phyloP scores from a whole-genome alignment of 2,888 invertebrate species.

The Hyposoter dolosus region DNA sequence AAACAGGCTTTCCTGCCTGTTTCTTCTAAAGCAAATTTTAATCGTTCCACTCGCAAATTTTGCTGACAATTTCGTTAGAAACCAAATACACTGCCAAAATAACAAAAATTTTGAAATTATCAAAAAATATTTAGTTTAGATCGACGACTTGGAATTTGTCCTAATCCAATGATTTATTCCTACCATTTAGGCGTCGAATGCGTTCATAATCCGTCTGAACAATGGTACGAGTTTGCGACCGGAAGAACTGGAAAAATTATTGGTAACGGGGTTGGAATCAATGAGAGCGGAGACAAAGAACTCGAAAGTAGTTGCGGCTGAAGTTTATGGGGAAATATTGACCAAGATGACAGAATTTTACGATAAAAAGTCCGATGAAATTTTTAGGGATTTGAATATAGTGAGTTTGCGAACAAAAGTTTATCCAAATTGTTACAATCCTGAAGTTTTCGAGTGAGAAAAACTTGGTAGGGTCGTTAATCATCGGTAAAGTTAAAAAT shows the following conservation, averaged over 20 bases:
- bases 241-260: neutral
- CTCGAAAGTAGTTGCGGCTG: neutral
- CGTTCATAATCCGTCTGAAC: neutral
- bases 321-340: neutral
- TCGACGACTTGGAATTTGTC: neutral
- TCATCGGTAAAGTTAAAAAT: neutral
- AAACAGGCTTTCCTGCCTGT: no score
- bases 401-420: neutral
- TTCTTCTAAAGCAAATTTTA: no score
- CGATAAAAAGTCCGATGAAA: neutral
- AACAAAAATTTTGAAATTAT: no score
- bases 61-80: no score
- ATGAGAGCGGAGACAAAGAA: neutral
- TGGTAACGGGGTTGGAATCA: neutral
- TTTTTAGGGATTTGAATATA: neutral
- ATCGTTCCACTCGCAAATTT: no score
- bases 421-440: no score
- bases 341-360: neutral
- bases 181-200: neutral
- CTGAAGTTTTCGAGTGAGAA: neutral
- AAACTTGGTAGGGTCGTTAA: neutral
- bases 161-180: neutral
- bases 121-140: no score
- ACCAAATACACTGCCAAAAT: no score
- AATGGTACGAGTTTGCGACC: neutral